Base-by-base conservation (phyloP, 2,888 invertebrate genomes). In the Luperina nickerlii region DNA sequence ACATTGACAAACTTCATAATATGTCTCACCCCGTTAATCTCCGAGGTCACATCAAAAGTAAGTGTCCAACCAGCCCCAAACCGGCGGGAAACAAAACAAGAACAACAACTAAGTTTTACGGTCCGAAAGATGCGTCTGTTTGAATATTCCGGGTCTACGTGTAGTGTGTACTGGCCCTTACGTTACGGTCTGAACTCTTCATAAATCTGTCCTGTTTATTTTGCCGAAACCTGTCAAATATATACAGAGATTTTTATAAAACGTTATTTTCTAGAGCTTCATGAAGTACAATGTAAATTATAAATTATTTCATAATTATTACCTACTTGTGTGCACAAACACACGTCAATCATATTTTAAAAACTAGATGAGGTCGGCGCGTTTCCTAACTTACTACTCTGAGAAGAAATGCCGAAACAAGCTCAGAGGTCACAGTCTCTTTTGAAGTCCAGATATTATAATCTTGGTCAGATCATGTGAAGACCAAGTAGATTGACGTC, bases 81-180 rank as follows among this genome's bases (percentile, higher is more conserved):
- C 63, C 38, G 67, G 71, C 54, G 74, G 69, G 13, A 65, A 79
- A 85, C 76, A 73, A 78, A 83, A 88, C 78, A 79, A 88, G 75
- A 74, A 88, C 72, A 88, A 81, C 75, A 85, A 76, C 51, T 63
- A 88, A 87, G 70, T 85, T 87, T 79, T 65, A 80, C 69, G 71
- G 78, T 67, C 71, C 51, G n/a, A 78, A 78, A 57, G 84, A 88
- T 88, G 79, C 80, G 82, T 67, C 69, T 82, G 76, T 87, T 80
- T 84, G 70, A 74, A 80, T 88, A 80, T 79, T 69, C 60, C 42
- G 66, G 63, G 68, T 73, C 20, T 38, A 69, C 42, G 20, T 79
- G 62, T 74, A 42, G 24, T 42, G 13, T 83, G 68, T 76, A 54
- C 68, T 13, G 38, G 27, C 27, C 82, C 51, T 60, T 57, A 71